phyloP scores from a whole-genome alignment of 2,113 vertebrate genomes.

The Himantopus leucocephalus region DNA sequence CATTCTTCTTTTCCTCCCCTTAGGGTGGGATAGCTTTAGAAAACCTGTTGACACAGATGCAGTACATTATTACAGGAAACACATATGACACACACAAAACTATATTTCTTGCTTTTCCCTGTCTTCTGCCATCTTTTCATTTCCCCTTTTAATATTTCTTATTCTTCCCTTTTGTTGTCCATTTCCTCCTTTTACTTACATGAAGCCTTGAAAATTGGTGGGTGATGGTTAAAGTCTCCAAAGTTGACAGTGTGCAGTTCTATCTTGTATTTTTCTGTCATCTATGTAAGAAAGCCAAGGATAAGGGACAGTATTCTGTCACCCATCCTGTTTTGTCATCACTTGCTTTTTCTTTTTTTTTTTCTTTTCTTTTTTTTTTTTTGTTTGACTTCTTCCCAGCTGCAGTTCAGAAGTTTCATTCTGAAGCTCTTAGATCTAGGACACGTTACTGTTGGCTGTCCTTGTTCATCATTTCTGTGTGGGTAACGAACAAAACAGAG shows the following conservation, averaged over 20 bases:
- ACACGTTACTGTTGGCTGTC: background rate
- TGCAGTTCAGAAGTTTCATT: background rate
- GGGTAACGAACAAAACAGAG: background rate
- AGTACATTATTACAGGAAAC: background rate
- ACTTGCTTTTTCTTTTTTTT: background rate
- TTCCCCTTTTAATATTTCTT: slow-evolving; percentile 17
- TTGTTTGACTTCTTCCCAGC: background rate
- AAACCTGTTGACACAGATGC: background rate
- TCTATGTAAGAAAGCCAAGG: background rate
- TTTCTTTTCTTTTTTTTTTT: rapidly evolving
- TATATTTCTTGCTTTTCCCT: background rate
- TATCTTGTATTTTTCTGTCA: background rate
- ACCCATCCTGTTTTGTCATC: background rate
- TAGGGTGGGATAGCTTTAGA: background rate
- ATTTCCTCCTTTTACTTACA: background rate
- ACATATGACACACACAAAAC: background rate
- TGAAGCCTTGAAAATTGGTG: background rate
- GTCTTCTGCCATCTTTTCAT: background rate
- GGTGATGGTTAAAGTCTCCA: background rate
- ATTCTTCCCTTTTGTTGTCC: background rate
- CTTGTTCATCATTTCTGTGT: background rate
- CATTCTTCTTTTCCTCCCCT: background rate
- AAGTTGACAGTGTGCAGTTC: background rate
- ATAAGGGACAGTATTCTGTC: background rate
- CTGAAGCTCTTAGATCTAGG: background rate